Percentiles rank a stretch among this genome's conserved stretches.
These are phyloP conservation scores for Brachyptera risi DNA, from an alignment of 2,888 invertebrate genomes.

Conservation along the genomic window DNA sequence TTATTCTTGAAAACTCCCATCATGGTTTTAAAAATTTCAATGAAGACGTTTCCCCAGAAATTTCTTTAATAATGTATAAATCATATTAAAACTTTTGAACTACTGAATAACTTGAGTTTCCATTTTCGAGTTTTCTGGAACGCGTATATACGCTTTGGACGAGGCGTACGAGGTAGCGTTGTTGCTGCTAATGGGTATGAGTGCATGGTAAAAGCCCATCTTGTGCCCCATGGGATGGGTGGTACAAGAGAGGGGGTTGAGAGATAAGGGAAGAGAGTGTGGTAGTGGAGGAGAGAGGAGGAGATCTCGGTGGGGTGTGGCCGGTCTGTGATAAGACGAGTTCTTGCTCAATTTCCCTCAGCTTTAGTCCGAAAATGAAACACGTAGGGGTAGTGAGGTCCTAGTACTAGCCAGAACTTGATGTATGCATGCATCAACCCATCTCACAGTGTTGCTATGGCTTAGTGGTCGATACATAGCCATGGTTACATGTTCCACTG, in stretches of 20 bases:
- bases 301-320: constrained; percentile 14
- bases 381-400: background rate
- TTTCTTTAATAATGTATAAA: background rate
- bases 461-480: constrained; percentile 8
- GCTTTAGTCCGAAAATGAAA: constrained; percentile 23
- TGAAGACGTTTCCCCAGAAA: too few relatives aligned
- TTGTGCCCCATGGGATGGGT: background rate
- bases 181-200: background rate
- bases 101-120: background rate
- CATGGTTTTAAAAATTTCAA: background rate
- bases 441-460: background rate
- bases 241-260: background rate
- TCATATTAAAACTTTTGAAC: background rate
- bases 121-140: background rate
- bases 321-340: constrained; percentile 22
- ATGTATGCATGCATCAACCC: constrained; percentile 20
- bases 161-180: too few relatives aligned
- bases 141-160: too few relatives aligned
- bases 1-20: background rate
- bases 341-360: constrained; percentile 27
- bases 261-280: background rate
- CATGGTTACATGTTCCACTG: constrained; percentile 1
- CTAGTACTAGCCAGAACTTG: constrained; percentile 15
- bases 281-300: background rate
- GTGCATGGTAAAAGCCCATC: constrained; percentile 1